phyloP scores from a whole-genome alignment of 2,888 invertebrate species.

The Melieria picta region DNA sequence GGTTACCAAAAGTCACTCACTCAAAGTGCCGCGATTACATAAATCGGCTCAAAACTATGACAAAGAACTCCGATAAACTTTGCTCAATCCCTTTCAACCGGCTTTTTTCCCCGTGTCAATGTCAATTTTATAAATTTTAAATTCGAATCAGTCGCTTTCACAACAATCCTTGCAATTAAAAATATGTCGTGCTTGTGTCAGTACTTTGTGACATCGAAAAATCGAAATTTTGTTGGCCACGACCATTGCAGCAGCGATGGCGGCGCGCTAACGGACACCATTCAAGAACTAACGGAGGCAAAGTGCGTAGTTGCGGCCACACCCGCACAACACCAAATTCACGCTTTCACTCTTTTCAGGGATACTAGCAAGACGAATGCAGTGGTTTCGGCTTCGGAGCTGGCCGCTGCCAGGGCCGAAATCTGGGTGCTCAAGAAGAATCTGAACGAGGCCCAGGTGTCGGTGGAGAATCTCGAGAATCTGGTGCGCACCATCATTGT shows the following conservation, averaged over 20 bases:
- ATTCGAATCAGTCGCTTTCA: no score
- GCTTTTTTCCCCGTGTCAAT: no score
- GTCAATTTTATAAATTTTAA: no score
- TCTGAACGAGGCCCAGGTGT: conserved; percentile 50
- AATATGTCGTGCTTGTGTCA: conserved; percentile 54
- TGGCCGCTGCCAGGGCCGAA: conserved; percentile 54
- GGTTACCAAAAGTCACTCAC: no score
- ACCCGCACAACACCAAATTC: neutral
- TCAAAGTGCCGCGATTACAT: no score
- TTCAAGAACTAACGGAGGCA: conserved; percentile 1
- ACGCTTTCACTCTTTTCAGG: neutral
- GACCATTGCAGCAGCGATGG: conserved; percentile 18
- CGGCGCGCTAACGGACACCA: conserved; percentile 8
- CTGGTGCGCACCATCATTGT: conserved; percentile 56
- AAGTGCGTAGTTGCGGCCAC: neutral
- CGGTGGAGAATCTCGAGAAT: conserved; percentile 56
- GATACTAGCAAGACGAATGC: conserved; percentile 8
- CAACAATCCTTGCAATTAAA: neutral
- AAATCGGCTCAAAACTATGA: no score
- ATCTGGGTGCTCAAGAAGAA: conserved; percentile 57
- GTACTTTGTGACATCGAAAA: conserved; percentile 48
- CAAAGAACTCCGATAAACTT: no score
- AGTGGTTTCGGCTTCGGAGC: conserved; percentile 51
- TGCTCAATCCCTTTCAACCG: no score
- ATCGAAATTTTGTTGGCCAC: conserved; percentile 15